Evolutionary conservation across 2,888 invertebrate species (phyloP).

Genomic region (Andrena bucephala): DNA sequence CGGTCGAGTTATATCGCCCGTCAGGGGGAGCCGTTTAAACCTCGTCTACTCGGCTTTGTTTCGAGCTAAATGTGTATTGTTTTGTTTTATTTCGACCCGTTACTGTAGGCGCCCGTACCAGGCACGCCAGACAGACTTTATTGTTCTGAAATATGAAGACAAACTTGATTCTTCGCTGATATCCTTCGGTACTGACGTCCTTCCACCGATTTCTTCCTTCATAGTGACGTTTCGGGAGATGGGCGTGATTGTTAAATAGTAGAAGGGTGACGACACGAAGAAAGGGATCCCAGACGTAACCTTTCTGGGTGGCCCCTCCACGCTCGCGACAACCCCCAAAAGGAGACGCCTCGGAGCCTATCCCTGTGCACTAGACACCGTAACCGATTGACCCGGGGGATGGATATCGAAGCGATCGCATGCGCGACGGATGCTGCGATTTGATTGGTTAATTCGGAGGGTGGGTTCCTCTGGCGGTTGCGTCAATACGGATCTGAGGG

Average conservation of each 20-base stretch:
- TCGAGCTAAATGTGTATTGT: slow-evolving; percentile 77
- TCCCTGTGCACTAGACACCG: slow-evolving; percentile 41
- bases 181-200: not conserved
- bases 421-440: slow-evolving; percentile 82
- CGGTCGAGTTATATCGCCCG: slow-evolving; percentile 57
- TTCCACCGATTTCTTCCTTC: not conserved
- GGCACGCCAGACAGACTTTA: slow-evolving; percentile 73
- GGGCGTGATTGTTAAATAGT: not conserved
- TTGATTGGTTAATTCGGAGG: slow-evolving; percentile 79
- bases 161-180: not conserved
- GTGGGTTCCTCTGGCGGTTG: slow-evolving; percentile 74
- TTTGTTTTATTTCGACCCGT: slow-evolving; percentile 79
- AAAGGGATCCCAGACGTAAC: not conserved
- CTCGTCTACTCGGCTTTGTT: slow-evolving; percentile 62
- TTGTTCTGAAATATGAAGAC: slow-evolving; percentile 74
- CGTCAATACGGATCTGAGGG: slow-evolving; percentile 77
- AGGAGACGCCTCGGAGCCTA: not conserved
- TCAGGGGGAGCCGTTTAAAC: slow-evolving; percentile 67
- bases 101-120: slow-evolving; percentile 72
- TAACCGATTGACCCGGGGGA: slow-evolving; percentile 62
- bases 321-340: not conserved
- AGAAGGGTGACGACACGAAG: not conserved
- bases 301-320: not conserved
- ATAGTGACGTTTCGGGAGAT: too few relatives aligned
- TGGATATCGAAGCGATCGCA: slow-evolving; percentile 79